These are phyloP conservation scores for Lophius americanus DNA, from an alignment of 2,797 vertebrate genomes.

Conservation along the genomic window DNA sequence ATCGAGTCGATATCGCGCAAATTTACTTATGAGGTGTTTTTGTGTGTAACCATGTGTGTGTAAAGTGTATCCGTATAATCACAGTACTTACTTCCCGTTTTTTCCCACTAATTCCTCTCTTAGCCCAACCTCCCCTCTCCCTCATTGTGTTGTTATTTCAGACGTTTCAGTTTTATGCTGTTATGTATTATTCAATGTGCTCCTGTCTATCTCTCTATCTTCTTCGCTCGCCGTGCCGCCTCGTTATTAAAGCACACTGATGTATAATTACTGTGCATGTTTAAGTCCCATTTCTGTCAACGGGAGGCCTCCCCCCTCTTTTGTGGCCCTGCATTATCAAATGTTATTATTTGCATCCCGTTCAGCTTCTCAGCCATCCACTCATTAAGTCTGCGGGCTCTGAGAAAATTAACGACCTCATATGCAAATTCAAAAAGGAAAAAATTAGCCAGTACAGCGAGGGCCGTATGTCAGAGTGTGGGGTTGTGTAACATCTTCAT, in stretches of 20 bases:
- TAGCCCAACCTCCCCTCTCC: slow-evolving; percentile 25
- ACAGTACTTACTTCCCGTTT: slow-evolving; percentile 11
- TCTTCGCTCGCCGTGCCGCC: slow-evolving; percentile 51
- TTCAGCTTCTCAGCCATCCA: slow-evolving; percentile 95
- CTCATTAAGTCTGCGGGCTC: slow-evolving; percentile 92
- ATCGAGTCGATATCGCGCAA: slow-evolving; percentile 27
- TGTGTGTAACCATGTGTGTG: not conserved
- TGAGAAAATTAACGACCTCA: slow-evolving; percentile 88
- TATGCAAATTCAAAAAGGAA: slow-evolving; percentile 71
- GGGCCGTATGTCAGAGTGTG: slow-evolving; percentile 10
- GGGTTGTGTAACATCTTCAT: slow-evolving; percentile 33
- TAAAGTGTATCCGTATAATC: slow-evolving; percentile 20
- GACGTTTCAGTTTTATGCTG: slow-evolving; percentile 62
- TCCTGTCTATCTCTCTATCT: slow-evolving; percentile 51
- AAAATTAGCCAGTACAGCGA: slow-evolving; percentile 3
- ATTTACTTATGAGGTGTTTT: not conserved
- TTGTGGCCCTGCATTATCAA: slow-evolving; percentile 95
- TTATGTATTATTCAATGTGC: slow-evolving; percentile 52
- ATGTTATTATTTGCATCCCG: slow-evolving; percentile 96
- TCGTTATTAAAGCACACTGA: slow-evolving; percentile 95
- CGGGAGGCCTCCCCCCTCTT: slow-evolving; percentile 68
- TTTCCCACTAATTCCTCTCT: slow-evolving; percentile 34
- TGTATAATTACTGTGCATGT: slow-evolving; percentile 97
- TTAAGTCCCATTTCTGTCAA: slow-evolving; percentile 79
- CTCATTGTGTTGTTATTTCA: slow-evolving; percentile 68